Conservation (phyloP, 2,113 vertebrate species). For the Phocoena sinus region DNA sequence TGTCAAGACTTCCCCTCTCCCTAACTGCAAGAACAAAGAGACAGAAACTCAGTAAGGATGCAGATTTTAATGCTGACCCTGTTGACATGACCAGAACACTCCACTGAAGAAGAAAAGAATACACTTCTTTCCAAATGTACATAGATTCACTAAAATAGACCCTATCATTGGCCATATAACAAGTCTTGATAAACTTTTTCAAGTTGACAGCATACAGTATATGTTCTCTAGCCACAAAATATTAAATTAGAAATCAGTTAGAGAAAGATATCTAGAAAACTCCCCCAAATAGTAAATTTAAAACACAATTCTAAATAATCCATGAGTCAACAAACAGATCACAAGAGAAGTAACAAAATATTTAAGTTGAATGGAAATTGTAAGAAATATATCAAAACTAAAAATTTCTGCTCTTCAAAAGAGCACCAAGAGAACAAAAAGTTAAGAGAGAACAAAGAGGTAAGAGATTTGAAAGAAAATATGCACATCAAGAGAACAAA, state of each 20-base stretch:
- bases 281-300: neutral
- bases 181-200: neutral
- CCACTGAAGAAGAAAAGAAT: neutral
- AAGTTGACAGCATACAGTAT: neutral
- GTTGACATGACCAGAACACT: neutral
- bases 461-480: neutral
- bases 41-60: neutral
- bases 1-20: neutral
- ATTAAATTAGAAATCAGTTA: neutral
- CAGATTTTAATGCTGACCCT: neutral
- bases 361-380: neutral
- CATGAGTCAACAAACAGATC: neutral
- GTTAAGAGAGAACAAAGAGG: neutral
- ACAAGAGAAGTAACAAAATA: conserved; percentile 2
- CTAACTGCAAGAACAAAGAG: neutral
- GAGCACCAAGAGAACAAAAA: neutral
- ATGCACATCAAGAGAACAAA: too few relatives aligned
- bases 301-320: neutral
- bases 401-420: neutral
- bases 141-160: neutral
- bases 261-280: neutral
- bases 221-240: neutral
- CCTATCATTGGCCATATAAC: neutral
- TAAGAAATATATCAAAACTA: neutral
- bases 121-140: neutral